Percentiles rank a stretch among this genome's conserved stretches.
Conservation (phyloP, 1,140 invertebrate genomes). For the Coenobita brevimanus region DNA sequence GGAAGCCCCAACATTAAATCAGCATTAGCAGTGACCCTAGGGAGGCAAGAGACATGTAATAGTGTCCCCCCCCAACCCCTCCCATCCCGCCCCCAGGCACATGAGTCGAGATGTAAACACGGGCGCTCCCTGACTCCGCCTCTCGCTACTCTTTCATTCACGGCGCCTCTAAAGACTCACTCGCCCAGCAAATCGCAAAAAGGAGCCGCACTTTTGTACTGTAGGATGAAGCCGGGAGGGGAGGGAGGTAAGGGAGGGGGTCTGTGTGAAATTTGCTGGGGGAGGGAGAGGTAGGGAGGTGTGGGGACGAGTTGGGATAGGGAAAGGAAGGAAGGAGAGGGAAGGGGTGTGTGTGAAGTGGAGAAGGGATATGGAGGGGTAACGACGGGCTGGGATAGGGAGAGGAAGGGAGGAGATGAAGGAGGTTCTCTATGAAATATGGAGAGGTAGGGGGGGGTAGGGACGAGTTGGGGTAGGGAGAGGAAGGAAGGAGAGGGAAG, state of each 20-base stretch:
- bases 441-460: neutral
- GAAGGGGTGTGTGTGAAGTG: neutral
- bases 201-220: conserved; percentile 49
- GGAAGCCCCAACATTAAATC: too few species aligned
- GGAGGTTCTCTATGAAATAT: neutral
- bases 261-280: conserved; percentile 29
- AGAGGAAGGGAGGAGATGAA: neutral
- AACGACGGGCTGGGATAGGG: too few species aligned
- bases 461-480: too few species aligned
- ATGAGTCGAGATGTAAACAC: conserved; percentile 18
- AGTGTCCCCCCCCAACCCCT: too few species aligned
- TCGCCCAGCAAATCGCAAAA: conserved; percentile 48
- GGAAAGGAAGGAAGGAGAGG: neutral
- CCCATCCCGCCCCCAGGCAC: neutral
- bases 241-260: conserved; percentile 40
- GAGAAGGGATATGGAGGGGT: neutral
- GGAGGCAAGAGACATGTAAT: too few species aligned
- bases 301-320: neutral
- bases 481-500: neutral
- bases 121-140: conserved; percentile 16
- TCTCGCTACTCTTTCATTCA: conserved; percentile 42
- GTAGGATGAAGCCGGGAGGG: conserved; percentile 46
- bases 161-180: conserved; percentile 8
- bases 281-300: neutral
- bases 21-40: too few species aligned